Conservation (phyloP, 64 coral and sea anemone species). For the Pocillopora damicornis region DNA sequence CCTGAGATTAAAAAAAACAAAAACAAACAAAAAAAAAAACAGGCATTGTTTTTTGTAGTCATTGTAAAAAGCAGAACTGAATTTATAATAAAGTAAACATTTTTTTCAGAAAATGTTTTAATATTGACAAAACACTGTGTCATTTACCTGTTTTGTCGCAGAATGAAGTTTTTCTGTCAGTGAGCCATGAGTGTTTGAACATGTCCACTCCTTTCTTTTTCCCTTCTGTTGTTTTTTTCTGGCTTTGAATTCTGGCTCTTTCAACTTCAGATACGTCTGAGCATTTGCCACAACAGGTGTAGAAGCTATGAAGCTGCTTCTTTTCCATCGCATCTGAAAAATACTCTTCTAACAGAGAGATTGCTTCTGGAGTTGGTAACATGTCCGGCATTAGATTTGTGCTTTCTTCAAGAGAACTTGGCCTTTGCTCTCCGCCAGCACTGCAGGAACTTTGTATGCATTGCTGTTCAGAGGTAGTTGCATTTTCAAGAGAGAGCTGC, state of each 20-base stretch:
- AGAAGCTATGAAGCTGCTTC: conserved; percentile 39
- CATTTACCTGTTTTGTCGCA: conserved; percentile 31
- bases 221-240: conserved; percentile 26
- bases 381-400: conserved; percentile 1
- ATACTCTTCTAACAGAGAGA: conserved; percentile 27
- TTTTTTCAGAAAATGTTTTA: conserved; percentile 25
- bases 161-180: conserved; percentile 27
- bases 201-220: conserved; percentile 15
- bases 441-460: conserved; percentile 13
- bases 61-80: conserved; percentile 23
- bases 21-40: no score
- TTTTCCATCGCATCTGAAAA: conserved; percentile 35
- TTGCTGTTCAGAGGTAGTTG: conserved; percentile 22
- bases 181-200: conserved; percentile 28
- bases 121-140: conserved; percentile 14
- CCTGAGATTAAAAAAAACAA: conserved; percentile 1
- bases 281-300: conserved; percentile 33
- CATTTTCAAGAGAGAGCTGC: conserved; percentile 29
- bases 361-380: conserved; percentile 10
- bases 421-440: not conserved
- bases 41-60: not conserved
- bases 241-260: conserved; percentile 20
- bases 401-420: conserved; percentile 20
- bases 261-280: conserved; percentile 32
- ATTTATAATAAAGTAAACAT: conserved; percentile 18